Evolutionary conservation across 2,797 vertebrate species (phyloP).

Genomic region (Pelobates cultripes): DNA sequence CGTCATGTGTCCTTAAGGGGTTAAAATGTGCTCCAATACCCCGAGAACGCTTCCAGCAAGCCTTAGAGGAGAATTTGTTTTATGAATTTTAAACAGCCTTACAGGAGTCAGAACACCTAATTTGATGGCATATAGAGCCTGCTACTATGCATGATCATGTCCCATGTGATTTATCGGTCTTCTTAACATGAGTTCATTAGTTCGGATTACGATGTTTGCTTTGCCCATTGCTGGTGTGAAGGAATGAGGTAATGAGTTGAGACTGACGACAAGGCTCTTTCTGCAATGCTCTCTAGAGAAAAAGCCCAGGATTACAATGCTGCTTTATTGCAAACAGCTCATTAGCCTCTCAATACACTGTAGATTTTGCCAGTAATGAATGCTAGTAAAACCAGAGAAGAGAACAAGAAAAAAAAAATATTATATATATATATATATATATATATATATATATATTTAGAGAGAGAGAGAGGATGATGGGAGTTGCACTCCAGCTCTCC

Average conservation of each 20-base stretch:
- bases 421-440: no score
- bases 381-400: constrained; percentile 14
- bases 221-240: background rate
- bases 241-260: background rate
- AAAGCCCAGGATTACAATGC: background rate
- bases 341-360: constrained; percentile 17
- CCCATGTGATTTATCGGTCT: constrained; percentile 17
- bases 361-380: background rate
- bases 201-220: background rate
- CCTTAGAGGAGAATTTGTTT: no score
- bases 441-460: no score
- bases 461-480: no score
- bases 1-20: no score
- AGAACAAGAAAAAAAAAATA: background rate
- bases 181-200: constrained; percentile 2
- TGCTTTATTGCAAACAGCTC: constrained; percentile 12
- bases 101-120: no score
- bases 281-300: background rate
- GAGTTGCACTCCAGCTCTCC: no score
- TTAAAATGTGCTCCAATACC: no score
- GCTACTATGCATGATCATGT: background rate
- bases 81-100: no score
- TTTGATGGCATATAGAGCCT: constrained; percentile 12
- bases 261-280: background rate
- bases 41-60: no score